Evolutionary conservation across 2,888 invertebrate species (phyloP).

Genomic region (Acanthosepion lycidas): DNA sequence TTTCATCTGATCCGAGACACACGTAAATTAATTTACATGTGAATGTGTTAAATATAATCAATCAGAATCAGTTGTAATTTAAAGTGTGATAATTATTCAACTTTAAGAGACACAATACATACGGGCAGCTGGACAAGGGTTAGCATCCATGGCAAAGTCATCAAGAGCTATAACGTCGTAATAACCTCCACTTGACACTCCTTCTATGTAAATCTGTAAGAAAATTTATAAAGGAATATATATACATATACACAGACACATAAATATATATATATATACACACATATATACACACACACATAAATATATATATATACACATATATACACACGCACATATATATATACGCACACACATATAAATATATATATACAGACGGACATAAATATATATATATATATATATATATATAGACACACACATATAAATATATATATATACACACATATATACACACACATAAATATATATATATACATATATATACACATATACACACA

Average conservation of each 20-base stretch:
- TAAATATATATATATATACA: too few relatives aligned
- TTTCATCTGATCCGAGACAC: too few relatives aligned
- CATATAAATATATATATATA: too few relatives aligned
- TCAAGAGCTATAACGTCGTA: slow-evolving; percentile 68
- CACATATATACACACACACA: too few relatives aligned
- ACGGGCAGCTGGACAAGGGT: slow-evolving; percentile 60
- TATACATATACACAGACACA: background rate
- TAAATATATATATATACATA: too few relatives aligned
- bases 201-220: slow-evolving; percentile 65
- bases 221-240: background rate
- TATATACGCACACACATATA: too few relatives aligned
- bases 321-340: background rate
- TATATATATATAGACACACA: too few relatives aligned
- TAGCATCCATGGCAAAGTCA: slow-evolving; percentile 60
- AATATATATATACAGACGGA: background rate
- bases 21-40: too few relatives aligned
- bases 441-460: background rate
- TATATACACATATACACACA: too few relatives aligned
- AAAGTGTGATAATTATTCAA: background rate
- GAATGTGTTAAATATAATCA: too few relatives aligned
- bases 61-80: background rate
- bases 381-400: background rate
- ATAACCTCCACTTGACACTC: slow-evolving; percentile 56
- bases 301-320: too few relatives aligned
- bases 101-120: slow-evolving; percentile 49